A percentile compares a stretch with the other conserved stretches of the same genome.
Conservation (phyloP, 35 echinoderm and acorn worm genomes). For the Nesometra sesokonis region DNA sequence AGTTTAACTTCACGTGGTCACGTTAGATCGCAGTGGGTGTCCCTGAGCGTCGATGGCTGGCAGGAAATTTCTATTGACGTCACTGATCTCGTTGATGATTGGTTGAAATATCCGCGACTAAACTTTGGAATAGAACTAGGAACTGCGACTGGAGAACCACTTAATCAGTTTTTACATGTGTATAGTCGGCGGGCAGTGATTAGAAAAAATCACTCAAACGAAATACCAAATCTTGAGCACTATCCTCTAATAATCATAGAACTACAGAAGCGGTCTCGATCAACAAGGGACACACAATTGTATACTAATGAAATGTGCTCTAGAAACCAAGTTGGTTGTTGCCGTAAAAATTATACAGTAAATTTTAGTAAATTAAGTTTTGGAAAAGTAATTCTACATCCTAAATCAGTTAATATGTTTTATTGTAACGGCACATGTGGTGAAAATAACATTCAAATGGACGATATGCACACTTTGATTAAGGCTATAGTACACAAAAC, state of each 20-base stretch:
- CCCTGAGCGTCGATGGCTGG: background rate
- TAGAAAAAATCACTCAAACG: background rate
- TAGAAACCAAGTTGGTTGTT: background rate
- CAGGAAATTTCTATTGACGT: background rate
- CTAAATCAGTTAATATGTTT: background rate
- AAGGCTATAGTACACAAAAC: background rate
- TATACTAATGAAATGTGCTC: background rate
- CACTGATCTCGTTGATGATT: background rate
- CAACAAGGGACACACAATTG: background rate
- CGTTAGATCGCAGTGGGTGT: background rate
- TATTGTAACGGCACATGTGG: background rate
- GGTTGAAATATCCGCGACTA: background rate
- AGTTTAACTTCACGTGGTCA: background rate
- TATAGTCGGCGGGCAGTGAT: background rate
- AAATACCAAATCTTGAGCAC: background rate
- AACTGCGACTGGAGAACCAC: background rate
- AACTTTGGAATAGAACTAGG: background rate
- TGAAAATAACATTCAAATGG: background rate
- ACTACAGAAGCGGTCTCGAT: background rate
- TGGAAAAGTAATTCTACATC: background rate
- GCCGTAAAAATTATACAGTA: background rate
- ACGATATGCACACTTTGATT: background rate
- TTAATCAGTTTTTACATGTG: background rate
- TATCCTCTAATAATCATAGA: background rate
- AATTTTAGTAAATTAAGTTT: background rate